Evolutionary conservation across 2,797 vertebrate genomes (phyloP).

Genomic region (Danio albolineatus): DNA sequence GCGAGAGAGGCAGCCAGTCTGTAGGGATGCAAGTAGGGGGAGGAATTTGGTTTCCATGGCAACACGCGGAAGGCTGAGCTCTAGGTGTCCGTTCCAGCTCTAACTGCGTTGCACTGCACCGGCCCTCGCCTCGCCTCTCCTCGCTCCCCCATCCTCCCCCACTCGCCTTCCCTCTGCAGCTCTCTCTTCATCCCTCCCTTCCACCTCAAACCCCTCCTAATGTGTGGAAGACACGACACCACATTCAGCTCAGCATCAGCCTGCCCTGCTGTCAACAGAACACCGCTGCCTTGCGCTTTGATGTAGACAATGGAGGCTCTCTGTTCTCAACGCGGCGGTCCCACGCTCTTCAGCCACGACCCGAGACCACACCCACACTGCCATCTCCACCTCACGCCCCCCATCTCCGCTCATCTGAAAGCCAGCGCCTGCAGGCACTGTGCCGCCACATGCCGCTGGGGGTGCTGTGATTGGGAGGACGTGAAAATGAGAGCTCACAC

Average conservation of each 20-base stretch:
- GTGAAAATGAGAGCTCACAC: constrained; percentile 66
- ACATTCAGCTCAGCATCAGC: constrained; percentile 55
- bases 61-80: constrained; percentile 84
- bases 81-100: constrained; percentile 85
- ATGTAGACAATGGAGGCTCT: constrained; percentile 61
- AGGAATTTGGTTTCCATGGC: constrained; percentile 87
- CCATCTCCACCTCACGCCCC: constrained; percentile 49
- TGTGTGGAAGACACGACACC: constrained; percentile 39
- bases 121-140: constrained; percentile 69
- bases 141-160: constrained; percentile 67
- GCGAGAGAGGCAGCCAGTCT: constrained; percentile 75
- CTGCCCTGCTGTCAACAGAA: constrained; percentile 50
- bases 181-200: constrained; percentile 57
- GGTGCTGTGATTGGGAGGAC: constrained; percentile 71
- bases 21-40: constrained; percentile 87
- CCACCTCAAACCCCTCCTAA: constrained; percentile 40
- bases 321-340: constrained; percentile 60
- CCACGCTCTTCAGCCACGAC: constrained; percentile 59
- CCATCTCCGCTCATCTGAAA: constrained; percentile 73
- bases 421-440: constrained; percentile 72
- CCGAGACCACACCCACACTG: constrained; percentile 59
- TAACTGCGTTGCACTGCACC: constrained; percentile 79
- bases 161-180: constrained; percentile 68
- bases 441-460: constrained; percentile 76
- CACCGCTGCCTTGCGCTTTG: constrained; percentile 59